These are phyloP conservation scores for Sarcophilus harrisii DNA, from an alignment of 2,797 vertebrate genomes.

Conservation along the genomic window DNA sequence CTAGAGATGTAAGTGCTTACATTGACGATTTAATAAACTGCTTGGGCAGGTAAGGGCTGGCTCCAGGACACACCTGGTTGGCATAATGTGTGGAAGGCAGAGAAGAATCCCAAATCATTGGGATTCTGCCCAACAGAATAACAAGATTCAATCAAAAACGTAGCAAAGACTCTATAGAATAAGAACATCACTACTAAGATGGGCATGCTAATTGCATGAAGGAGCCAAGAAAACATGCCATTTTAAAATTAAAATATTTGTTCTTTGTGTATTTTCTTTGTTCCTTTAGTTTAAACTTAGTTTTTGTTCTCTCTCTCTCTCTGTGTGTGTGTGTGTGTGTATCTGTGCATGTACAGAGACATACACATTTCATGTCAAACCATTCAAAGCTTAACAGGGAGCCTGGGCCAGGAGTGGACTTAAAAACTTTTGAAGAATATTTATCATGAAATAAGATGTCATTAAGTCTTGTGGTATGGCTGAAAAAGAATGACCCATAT, in stretches of 20 bases:
- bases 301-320: too few relatives aligned
- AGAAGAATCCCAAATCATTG: conserved; percentile 41
- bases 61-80: not conserved
- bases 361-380: conserved; percentile 54
- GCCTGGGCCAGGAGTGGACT: conserved; percentile 62
- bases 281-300: conserved; percentile 69
- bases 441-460: conserved; percentile 47
- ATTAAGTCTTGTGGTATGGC: conserved; percentile 36
- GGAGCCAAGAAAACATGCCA: conserved; percentile 68
- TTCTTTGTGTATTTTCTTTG: conserved; percentile 66
- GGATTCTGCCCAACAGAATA: conserved; percentile 69
- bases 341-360: not conserved
- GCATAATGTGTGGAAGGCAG: not conserved
- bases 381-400: conserved; percentile 56
- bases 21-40: not conserved
- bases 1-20: not conserved
- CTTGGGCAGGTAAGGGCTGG: not conserved
- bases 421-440: conserved; percentile 56
- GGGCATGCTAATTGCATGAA: conserved; percentile 70
- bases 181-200: conserved; percentile 66
- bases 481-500: conserved; percentile 55
- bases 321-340: not conserved
- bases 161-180: conserved; percentile 45
- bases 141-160: conserved; percentile 65
- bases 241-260: conserved; percentile 71